phyloP scores from a whole-genome alignment of 1,140 invertebrate genomes.

The Zaprionus camerounensis region DNA sequence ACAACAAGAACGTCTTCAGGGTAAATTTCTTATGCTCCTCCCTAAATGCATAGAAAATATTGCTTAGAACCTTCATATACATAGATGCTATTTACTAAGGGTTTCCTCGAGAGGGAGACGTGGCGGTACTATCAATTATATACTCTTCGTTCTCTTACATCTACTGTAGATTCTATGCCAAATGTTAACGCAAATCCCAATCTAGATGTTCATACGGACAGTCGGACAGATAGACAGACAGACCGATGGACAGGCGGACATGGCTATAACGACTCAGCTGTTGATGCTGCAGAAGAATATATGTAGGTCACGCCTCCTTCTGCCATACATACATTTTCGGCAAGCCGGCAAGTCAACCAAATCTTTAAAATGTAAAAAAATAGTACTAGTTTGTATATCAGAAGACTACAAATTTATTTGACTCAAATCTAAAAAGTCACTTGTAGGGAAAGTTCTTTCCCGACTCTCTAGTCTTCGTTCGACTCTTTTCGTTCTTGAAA shows the following conservation, averaged over 20 bases:
- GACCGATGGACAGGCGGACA: too few relatives aligned
- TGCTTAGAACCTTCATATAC: too few relatives aligned
- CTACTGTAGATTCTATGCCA: conserved; percentile 23
- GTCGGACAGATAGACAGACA: too few relatives aligned
- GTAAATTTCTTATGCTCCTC: conserved; percentile 30
- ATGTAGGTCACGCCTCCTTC: too few relatives aligned
- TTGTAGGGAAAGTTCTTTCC: neutral
- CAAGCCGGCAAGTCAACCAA: neutral
- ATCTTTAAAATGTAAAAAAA: too few relatives aligned
- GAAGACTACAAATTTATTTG: neutral
- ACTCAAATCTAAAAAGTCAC: neutral
- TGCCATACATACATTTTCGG: too few relatives aligned
- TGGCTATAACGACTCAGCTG: too few relatives aligned
- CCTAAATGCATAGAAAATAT: conserved; percentile 20
- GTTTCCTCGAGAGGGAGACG: neutral
- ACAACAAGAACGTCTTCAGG: conserved; percentile 2
- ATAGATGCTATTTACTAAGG: neutral
- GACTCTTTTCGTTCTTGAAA: neutral
- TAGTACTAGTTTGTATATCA: neutral
- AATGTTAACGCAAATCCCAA: neutral
- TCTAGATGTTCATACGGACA: too few relatives aligned
- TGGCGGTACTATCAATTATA: neutral
- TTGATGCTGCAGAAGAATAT: too few relatives aligned
- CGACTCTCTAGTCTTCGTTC: too few relatives aligned
- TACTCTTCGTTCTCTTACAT: neutral